Evolutionary conservation across 2,888 invertebrate species (phyloP).

Genomic region (Ichneumon xanthorius): DNA sequence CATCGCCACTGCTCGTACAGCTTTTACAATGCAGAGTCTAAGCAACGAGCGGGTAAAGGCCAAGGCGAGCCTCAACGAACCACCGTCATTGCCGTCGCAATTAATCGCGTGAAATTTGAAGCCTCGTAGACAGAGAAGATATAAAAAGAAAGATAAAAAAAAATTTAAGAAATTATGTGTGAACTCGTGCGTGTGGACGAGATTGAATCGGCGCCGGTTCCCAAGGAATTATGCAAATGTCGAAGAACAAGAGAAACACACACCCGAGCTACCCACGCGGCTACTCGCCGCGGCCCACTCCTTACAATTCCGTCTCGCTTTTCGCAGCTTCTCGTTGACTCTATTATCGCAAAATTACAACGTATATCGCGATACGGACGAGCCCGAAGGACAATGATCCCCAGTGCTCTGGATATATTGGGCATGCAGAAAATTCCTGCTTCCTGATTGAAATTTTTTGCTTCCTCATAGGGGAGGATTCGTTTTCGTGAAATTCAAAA

Average conservation of each 20-base stretch:
- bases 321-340: conserved; percentile 38
- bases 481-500: too few species aligned
- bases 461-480: too few species aligned
- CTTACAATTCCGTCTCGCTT: conserved; percentile 53
- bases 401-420: background rate
- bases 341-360: conserved; percentile 38
- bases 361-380: background rate
- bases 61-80: conserved; percentile 73
- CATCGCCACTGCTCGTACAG: background rate
- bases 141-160: conserved; percentile 1
- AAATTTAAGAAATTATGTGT: conserved; percentile 39
- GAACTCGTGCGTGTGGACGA: conserved; percentile 45
- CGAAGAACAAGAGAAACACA: conserved; percentile 41
- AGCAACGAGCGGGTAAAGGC: conserved; percentile 73
- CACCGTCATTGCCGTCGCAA: conserved; percentile 14
- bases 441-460: too few species aligned
- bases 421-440: background rate
- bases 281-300: conserved; percentile 49
- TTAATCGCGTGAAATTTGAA: conserved; percentile 71
- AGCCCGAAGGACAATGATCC: background rate
- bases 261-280: conserved; percentile 63
- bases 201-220: conserved; percentile 60
- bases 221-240: conserved; percentile 70
- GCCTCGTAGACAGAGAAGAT: conserved; percentile 7
- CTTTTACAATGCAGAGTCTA: background rate